These are phyloP conservation scores for Syritta pipiens DNA, from an alignment of 2,888 invertebrate species.

Conservation along the genomic window DNA sequence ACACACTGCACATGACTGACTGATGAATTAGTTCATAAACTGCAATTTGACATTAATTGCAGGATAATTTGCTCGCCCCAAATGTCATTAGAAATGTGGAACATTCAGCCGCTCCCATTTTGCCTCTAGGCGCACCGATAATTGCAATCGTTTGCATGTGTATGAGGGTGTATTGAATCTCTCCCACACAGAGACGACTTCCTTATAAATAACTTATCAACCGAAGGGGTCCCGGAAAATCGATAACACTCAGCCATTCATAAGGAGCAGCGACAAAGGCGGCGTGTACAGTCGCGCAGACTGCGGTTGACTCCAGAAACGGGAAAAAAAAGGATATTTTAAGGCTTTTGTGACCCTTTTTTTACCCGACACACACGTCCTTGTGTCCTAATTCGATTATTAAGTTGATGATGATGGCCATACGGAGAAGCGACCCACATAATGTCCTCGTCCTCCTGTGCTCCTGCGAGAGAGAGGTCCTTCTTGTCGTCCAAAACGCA, in stretches of 20 bases:
- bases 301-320: slow-evolving; percentile 10
- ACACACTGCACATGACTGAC: slow-evolving; percentile 31
- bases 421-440: slow-evolving; percentile 59
- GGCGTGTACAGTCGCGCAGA: not conserved
- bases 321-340: slow-evolving; percentile 25
- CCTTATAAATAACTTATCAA: slow-evolving; percentile 43
- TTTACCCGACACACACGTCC: slow-evolving; percentile 37
- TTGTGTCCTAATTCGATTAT: slow-evolving; percentile 65
- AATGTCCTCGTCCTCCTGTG: not conserved
- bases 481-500: slow-evolving; percentile 54
- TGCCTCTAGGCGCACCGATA: slow-evolving; percentile 40
- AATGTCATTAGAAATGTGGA: slow-evolving; percentile 63
- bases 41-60: slow-evolving; percentile 68
- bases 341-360: slow-evolving; percentile 39
- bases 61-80: slow-evolving; percentile 59
- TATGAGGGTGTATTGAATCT: not conserved
- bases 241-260: slow-evolving; percentile 61
- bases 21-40: slow-evolving; percentile 66
- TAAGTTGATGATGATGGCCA: slow-evolving; percentile 53
- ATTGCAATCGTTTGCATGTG: slow-evolving; percentile 22
- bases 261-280: slow-evolving; percentile 26
- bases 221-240: slow-evolving; percentile 24
- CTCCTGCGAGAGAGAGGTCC: not conserved
- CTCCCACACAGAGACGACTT: not conserved
- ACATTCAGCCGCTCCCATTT: slow-evolving; percentile 31